Conservation (phyloP, 2,888 invertebrate species). For the Mimumesa dahlbomi region DNA sequence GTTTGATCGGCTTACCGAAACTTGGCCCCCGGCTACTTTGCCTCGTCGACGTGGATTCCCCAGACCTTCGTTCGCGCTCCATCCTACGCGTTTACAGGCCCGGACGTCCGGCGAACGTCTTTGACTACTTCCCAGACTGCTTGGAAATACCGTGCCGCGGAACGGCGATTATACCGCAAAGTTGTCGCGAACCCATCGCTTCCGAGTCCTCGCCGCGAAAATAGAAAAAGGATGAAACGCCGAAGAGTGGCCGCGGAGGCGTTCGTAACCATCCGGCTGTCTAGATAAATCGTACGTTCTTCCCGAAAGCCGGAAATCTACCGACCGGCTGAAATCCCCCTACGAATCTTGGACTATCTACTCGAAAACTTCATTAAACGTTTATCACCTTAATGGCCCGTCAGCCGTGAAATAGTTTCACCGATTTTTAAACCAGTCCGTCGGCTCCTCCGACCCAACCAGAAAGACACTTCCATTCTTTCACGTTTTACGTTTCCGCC, state of each 20-base stretch:
- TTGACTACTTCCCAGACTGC: too few relatives aligned
- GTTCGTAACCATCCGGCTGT: conserved; percentile 2
- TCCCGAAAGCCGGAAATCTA: too few relatives aligned
- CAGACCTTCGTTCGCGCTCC: not conserved
- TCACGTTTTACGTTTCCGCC: too few relatives aligned
- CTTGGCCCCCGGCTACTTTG: conserved; percentile 58
- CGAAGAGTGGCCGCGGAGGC: not conserved
- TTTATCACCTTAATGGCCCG: conserved; percentile 48
- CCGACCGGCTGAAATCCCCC: conserved; percentile 16
- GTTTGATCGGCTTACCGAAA: conserved; percentile 68
- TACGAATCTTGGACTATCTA: conserved; percentile 25
- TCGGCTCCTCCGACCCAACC: not conserved
- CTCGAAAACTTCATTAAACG: conserved; percentile 48
- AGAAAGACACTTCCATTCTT: conserved; percentile 14
- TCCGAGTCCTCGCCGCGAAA: too few relatives aligned
- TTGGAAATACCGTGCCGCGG: too few relatives aligned
- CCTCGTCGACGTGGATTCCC: conserved; percentile 49
- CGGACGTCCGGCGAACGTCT: too few relatives aligned
- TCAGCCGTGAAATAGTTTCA: conserved; percentile 36
- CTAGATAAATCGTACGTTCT: conserved; percentile 34
- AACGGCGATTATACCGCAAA: too few relatives aligned
- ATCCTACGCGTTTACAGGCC: conserved; percentile 13
- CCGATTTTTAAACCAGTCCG: conserved; percentile 41
- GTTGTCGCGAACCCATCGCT: too few relatives aligned
- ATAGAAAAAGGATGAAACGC: too few relatives aligned